Evolutionary conservation across 1,140 invertebrate genomes (phyloP).

Genomic region (Adoxophyes honmai): DNA sequence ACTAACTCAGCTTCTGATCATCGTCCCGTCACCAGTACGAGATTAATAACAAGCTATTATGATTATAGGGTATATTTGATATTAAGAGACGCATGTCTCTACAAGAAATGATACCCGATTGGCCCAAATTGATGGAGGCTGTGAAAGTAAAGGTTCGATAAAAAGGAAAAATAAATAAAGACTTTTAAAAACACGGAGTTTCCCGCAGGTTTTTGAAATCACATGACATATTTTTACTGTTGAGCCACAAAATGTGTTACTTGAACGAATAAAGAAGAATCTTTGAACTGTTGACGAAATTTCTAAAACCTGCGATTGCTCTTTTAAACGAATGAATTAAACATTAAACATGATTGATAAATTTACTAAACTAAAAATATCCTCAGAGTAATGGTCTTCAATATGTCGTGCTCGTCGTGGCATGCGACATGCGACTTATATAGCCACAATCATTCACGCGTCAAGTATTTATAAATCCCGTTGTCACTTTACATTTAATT

Average conservation of each 20-base stretch:
- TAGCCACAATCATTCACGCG: neutral
- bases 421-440: neutral
- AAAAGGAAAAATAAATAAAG: constrained; percentile 62
- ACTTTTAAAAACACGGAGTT: constrained; percentile 34
- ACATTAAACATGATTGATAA: constrained; percentile 47
- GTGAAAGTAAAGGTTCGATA: constrained; percentile 81
- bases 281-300: constrained; percentile 16
- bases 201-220: constrained; percentile 45
- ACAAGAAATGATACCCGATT: constrained; percentile 80
- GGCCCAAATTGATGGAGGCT: constrained; percentile 79
- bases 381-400: constrained; percentile 41
- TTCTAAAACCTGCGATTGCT: constrained; percentile 41
- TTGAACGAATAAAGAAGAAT: too few relatives aligned
- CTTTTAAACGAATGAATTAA: constrained; percentile 62
- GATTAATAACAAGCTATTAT: constrained; percentile 31
- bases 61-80: constrained; percentile 81
- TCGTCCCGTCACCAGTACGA: constrained; percentile 31
- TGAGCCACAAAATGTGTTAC: too few relatives aligned
- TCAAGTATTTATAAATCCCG: constrained; percentile 13
- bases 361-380: constrained; percentile 52
- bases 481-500: constrained; percentile 17
- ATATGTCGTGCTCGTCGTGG: neutral
- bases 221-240: too few relatives aligned
- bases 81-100: constrained; percentile 81
- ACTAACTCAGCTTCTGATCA: constrained; percentile 33